Base-by-base conservation (phyloP, 2,797 vertebrate species). In the Tamandua tetradactyla region DNA sequence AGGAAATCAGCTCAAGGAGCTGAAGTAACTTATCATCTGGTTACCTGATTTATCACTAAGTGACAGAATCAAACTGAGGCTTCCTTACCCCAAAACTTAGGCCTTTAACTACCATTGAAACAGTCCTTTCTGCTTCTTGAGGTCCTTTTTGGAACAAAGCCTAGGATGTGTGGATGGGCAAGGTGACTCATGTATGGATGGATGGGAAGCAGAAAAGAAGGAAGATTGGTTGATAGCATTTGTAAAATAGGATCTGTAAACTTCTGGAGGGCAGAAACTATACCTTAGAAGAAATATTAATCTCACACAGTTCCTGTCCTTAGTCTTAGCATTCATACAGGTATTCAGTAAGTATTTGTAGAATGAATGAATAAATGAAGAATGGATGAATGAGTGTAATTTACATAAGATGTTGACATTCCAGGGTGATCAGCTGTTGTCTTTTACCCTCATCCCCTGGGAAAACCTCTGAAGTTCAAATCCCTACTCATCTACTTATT, bases 361-460 rank as follows among this genome's bases (percentile, higher is more conserved):
- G 85, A 86, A 78, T 68, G 79, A 95, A 35, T 61, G 57, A 86
- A 74, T 68, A 83, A 95, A 35, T 66, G 49, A 66, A 75, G 87
- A 95, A 69, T 10, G 30, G 66, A 23, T 74, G 69, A 78, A 47
- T 61, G 42, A 18, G 3, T 57, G n/a, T 66, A 71, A 86, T 55
- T 87, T 59, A 82, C 37, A 35, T 64, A 78, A 64, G 64, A 37
- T 82, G 32, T 27, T 87, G 69, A 91, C 14, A 32, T 59, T 82
- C 55, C 69, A 12, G 62, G 79, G 23, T 80, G 55, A 49, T 49
- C 15, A 17, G 6, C 42, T 74, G 2, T 82, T 42, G 52, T 47
- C 61, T 81, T 82, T 44, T 47, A 3, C 7, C 18, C 4, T 2
- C 27, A 42, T 0, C 12, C 12, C 14, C 52, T 15, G 61, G 30